phyloP scores from a whole-genome alignment of 2,113 vertebrate genomes.

The Phalacrocorax brasilianus region DNA sequence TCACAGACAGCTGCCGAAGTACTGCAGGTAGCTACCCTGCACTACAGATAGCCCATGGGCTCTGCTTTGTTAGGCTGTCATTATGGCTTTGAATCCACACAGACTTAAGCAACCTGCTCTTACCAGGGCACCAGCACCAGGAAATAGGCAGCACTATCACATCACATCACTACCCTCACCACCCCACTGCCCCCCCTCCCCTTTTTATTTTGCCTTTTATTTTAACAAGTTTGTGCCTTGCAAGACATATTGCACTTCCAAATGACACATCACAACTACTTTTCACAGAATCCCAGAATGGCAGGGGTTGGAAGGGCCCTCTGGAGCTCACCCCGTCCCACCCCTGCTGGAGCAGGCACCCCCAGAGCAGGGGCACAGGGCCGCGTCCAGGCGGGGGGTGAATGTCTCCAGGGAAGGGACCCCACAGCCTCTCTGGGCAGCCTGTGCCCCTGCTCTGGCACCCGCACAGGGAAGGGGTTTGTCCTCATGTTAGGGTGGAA shows the following conservation, averaged over 20 bases:
- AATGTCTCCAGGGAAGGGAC: too few species aligned
- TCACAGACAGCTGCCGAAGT: neutral
- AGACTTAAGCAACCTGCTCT: neutral
- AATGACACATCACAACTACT: neutral
- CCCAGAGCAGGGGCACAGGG: too few species aligned
- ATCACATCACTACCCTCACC: neutral
- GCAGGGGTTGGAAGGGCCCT: too few species aligned
- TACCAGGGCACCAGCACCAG: neutral
- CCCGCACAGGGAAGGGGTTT: too few species aligned
- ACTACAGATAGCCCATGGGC: too few species aligned
- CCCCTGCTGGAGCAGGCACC: too few species aligned
- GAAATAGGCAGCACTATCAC: neutral
- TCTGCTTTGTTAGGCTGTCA: neutral
- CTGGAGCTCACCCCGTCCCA: too few species aligned
- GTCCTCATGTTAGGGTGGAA: too few species aligned
- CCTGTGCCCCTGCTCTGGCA: too few species aligned
- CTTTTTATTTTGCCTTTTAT: neutral
- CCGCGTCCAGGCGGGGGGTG: too few species aligned
- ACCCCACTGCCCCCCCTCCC: fast-evolving
- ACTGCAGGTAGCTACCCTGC: neutral
- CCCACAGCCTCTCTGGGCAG: too few species aligned
- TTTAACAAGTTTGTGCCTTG: neutral
- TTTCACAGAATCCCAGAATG: too few species aligned
- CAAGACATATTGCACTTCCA: neutral
- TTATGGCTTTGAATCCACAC: neutral